Evolutionary conservation across 2,797 vertebrate species (phyloP).

Genomic region (Hydrolagus colliei): DNA sequence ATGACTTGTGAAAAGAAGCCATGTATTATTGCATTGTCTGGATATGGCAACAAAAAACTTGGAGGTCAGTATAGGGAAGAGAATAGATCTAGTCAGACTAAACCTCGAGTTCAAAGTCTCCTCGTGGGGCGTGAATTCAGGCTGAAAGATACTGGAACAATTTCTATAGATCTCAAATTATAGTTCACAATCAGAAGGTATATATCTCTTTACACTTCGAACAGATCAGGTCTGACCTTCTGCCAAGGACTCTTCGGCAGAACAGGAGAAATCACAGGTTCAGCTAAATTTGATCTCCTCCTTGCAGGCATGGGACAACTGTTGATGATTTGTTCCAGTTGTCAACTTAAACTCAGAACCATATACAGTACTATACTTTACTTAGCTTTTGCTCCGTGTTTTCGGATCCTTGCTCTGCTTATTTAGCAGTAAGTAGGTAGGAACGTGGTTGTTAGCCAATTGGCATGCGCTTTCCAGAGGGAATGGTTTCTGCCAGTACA

Average conservation of each 20-base stretch:
- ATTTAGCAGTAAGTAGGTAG: not conserved
- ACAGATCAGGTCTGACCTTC: not conserved
- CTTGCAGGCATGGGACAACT: too few relatives aligned
- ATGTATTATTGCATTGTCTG: too few relatives aligned
- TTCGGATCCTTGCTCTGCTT: not conserved
- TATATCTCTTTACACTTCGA: not conserved
- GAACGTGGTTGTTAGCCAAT: too few relatives aligned
- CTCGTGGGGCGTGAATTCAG: too few relatives aligned
- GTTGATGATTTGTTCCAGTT: too few relatives aligned
- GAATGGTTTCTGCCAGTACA: not conserved
- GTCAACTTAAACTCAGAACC: not conserved
- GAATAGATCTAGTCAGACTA: too few relatives aligned
- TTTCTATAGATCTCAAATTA: not conserved
- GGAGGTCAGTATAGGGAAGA: too few relatives aligned
- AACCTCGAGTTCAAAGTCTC: too few relatives aligned
- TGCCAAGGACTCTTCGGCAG: not conserved
- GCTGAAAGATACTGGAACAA: too few relatives aligned
- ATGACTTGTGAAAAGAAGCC: too few relatives aligned
- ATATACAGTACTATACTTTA: not conserved
- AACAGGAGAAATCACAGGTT: not conserved
- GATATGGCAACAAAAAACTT: too few relatives aligned
- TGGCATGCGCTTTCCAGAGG: not conserved
- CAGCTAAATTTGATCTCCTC: too few relatives aligned
- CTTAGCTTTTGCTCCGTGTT: not conserved
- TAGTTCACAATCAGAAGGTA: not conserved